These are phyloP conservation scores for Nesogale talazaci DNA, from an alignment of 2,113 vertebrate genomes.

Conservation along the genomic window DNA sequence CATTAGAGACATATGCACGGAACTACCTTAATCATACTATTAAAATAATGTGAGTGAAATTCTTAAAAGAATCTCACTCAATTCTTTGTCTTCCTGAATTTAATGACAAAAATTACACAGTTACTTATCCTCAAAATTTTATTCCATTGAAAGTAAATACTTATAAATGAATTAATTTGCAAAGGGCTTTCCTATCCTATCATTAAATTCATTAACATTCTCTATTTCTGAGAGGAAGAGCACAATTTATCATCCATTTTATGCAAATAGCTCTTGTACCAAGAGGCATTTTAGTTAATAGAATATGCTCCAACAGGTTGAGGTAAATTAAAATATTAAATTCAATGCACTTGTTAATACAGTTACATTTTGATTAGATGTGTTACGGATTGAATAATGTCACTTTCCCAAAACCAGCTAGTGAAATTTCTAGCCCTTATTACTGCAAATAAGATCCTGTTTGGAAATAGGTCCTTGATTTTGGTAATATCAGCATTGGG, in stretches of 20 bases:
- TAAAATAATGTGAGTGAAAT: neutral
- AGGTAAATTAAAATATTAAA: neutral
- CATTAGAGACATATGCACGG: neutral
- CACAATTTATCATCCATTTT: neutral
- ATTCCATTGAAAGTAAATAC: conserved; percentile 17
- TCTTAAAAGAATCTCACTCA: neutral
- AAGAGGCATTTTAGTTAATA: neutral
- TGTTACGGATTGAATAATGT: neutral
- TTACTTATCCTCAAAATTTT: conserved; percentile 24
- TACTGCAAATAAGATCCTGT: neutral
- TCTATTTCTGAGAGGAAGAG: neutral
- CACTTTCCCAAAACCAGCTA: neutral
- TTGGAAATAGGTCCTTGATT: neutral
- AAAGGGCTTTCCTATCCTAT: neutral
- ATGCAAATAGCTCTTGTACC: neutral
- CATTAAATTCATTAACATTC: neutral
- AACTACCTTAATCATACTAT: neutral
- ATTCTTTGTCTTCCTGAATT: conserved; percentile 25
- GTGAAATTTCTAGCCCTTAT: neutral
- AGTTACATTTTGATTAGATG: neutral
- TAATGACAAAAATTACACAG: neutral
- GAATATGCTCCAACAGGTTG: neutral
- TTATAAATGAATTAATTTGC: neutral
- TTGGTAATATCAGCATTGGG: neutral
- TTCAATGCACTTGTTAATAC: neutral